A percentile compares a stretch with the other conserved stretches of the same genome.
phyloP scores from a whole-genome alignment of 2,797 vertebrate genomes.

The Channa striata region DNA sequence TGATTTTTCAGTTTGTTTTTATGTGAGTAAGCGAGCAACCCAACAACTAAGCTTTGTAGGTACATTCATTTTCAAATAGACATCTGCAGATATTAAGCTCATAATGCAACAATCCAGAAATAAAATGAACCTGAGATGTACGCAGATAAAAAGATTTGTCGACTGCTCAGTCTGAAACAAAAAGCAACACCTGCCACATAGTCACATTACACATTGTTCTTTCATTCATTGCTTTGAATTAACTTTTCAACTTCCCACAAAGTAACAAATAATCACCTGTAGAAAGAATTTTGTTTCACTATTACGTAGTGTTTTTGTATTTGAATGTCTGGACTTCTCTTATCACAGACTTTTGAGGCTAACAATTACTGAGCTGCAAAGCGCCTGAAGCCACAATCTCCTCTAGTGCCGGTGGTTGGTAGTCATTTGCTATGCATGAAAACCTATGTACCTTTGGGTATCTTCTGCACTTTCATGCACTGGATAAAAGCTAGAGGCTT shows the following conservation, averaged over 20 bases:
- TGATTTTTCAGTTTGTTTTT: not conserved
- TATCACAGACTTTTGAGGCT: not conserved
- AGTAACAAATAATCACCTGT: not conserved
- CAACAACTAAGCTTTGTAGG: not conserved
- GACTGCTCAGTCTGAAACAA: not conserved
- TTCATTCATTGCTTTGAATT: not conserved
- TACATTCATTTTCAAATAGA: not conserved
- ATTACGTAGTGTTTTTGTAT: not conserved
- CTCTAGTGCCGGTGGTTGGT: not conserved
- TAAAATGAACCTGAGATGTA: not conserved
- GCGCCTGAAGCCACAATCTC: too few relatives aligned
- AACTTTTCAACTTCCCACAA: not conserved
- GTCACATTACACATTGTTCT: not conserved
- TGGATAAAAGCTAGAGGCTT: conserved; percentile 5
- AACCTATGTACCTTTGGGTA: conserved; percentile 1
- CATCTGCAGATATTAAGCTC: not conserved
- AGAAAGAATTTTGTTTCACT: not conserved
- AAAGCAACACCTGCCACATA: not conserved
- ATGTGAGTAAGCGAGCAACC: not conserved
- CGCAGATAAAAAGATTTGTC: not conserved
- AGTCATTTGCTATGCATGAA: not conserved
- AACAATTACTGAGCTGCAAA: not conserved
- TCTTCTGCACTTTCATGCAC: conserved; percentile 8
- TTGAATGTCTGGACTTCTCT: not conserved
- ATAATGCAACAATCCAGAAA: not conserved